Base-by-base conservation (phyloP, 2,797 vertebrate species). In the Gobionotothen gibberifrons region DNA sequence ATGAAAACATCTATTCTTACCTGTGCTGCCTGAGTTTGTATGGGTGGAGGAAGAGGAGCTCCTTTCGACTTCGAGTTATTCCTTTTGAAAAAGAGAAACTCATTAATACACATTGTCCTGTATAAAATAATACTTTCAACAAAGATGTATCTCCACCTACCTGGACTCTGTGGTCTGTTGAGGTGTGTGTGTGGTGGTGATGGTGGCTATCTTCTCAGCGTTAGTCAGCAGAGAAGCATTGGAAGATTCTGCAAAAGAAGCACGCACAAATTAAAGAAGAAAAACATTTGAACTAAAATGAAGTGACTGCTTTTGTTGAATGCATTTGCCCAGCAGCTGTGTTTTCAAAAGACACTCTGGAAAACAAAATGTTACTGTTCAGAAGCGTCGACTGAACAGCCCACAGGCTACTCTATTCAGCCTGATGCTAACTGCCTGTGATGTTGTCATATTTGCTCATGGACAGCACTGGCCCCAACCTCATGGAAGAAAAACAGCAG, bases 151-250 rank as follows among this genome's bases (percentile, higher is more conserved):
- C 5, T 3, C 32, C 47, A 72, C 87, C 3, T 72, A 94, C 93
- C 92, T 80, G 46, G 94, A 89, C 83, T 93, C 92, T 77, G 85
- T 76, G 48, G 95, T 94, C 92, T 97, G 96, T 89, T 96, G 96
- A 86, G 97, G 96, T 82, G 96, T 95, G 90, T 99, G 97, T 55
- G 97, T 98, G 81, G 97, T 98, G 91, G 97, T 99, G 91, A 99
- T 99, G 79, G 97, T 98, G 80, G 97, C 97, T 22, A 98, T 99
- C 94, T 99, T 99, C 94, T 99, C 97, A 11, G 97, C 97, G 46
- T 98, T 99, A 85, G 97, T 99, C 90, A 99, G 91, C 93, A 99
- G 93, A 81, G 97, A 97, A 85, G 97, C 97, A 78, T 99, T 99
- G 72, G 97, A 98, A 81, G 97, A 96, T 90, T 99, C 97, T 98